Base-by-base conservation (phyloP, 2,797 vertebrate species). In the Prunella strophiata region DNA sequence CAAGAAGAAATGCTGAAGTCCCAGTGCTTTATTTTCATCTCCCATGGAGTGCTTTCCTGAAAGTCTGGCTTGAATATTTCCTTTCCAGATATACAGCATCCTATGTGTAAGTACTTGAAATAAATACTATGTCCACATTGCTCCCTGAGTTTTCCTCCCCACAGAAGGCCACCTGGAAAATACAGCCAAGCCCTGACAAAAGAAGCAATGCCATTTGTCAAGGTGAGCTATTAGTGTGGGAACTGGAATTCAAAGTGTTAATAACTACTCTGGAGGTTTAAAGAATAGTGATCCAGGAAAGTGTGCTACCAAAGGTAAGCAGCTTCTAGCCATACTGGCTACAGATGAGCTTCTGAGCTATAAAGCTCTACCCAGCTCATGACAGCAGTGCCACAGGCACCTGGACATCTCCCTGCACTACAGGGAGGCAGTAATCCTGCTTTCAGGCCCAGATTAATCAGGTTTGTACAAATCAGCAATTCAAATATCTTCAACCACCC, bases 91-190 rank as follows among this genome's bases (percentile, higher is more conserved):
- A 38, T 17, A 26, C 11, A 42, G 11, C 21, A 42, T 32, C 9
- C 40, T 42, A 1, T 36, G 20, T 34, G 16, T 5, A 63, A 36
- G 26, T 82, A 17, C 36, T 63, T 76, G 57, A 80, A 83, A 67
- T 50, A 42, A 72, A 52, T 59, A 22, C 9, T 51, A 9, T 1
- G 0, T 45, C 36, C 61, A 30, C 0, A 0, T 30, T 70, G 13
- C 3, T 82, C 40, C 16, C 55, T 52, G 30, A 13, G 52, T 91
- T 86, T 30, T 11, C 40, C 16, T 75, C 16, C 16, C 38, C 0
- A 4, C 17, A 67, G 59, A 59, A 42, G 8, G 29, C n/a, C 52
- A 59, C 18, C 38, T 70, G 32, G 71, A 38, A 91, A 79, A 57
- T 73, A 59, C 12, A 73, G 70, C 66, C 15, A 66, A 42, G 7